These are phyloP conservation scores for Ectropis grisescens DNA, from an alignment of 1,140 invertebrate species.

Conservation along the genomic window DNA sequence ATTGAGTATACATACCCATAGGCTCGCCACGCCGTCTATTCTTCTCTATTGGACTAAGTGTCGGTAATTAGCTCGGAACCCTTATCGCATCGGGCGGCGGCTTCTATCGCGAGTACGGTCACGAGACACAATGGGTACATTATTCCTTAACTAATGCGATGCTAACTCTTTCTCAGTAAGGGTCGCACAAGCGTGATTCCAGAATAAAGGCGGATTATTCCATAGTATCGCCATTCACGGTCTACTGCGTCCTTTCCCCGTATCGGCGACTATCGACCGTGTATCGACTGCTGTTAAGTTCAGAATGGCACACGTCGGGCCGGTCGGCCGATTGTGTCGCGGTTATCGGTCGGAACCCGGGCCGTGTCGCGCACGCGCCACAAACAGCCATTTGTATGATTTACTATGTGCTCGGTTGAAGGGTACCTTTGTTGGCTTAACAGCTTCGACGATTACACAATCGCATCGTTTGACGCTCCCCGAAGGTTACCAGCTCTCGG, in stretches of 20 bases:
- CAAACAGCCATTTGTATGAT: slow-evolving; percentile 45
- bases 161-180: slow-evolving; percentile 17
- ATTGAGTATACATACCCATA: no score
- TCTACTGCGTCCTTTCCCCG: slow-evolving; percentile 15
- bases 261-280: no score
- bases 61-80: no score
- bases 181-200: slow-evolving; percentile 25
- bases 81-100: no score
- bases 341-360: slow-evolving; percentile 29
- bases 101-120: no score
- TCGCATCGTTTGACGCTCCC: slow-evolving; percentile 32
- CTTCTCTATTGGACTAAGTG: no score
- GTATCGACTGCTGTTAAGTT: not conserved
- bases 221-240: slow-evolving; percentile 22
- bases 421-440: slow-evolving; percentile 43
- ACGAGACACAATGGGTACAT: no score
- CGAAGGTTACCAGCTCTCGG: slow-evolving; percentile 29
- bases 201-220: slow-evolving; percentile 32
- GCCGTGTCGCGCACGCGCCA: slow-evolving; percentile 41
- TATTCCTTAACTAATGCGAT: no score
- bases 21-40: no score
- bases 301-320: not conserved
- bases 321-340: slow-evolving; percentile 7
- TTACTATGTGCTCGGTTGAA: slow-evolving; percentile 36
- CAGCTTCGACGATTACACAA: slow-evolving; percentile 37